Evolutionary conservation across 1,140 invertebrate species (phyloP).

Genomic region (Orussus abietinus): DNA sequence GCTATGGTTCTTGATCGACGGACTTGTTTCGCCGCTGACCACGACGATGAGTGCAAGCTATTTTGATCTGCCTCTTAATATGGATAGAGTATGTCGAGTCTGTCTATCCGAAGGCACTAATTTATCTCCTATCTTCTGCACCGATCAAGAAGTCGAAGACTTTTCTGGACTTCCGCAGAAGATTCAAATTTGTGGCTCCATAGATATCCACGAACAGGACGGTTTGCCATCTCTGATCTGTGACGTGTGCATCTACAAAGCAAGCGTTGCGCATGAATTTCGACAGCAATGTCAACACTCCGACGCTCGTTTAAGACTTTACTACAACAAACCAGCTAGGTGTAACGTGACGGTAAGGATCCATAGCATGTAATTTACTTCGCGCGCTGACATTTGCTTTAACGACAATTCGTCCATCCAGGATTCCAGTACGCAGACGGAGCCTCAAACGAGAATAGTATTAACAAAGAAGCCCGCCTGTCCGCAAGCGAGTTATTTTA

Average conservation of each 20-base stretch:
- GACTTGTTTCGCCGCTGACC: neutral
- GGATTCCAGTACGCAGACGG: conserved; percentile 47
- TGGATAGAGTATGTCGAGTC: conserved; percentile 45
- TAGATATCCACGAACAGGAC: conserved; percentile 46
- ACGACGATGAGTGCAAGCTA: conserved; percentile 36
- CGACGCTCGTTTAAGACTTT: conserved; percentile 39
- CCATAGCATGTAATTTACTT: conserved; percentile 8
- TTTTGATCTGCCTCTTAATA: conserved; percentile 38
- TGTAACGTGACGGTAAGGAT: conserved; percentile 36
- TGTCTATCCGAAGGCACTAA: conserved; percentile 43
- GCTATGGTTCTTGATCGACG: too few species aligned
- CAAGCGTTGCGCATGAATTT: conserved; percentile 47
- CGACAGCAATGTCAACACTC: conserved; percentile 48
- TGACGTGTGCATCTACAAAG: conserved; percentile 45
- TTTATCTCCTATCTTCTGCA: conserved; percentile 42
- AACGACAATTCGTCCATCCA: conserved; percentile 18
- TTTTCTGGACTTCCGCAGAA: conserved; percentile 36
- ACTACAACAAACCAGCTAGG: conserved; percentile 44
- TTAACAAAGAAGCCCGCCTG: conserved; percentile 28
- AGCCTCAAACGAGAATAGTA: conserved; percentile 30
- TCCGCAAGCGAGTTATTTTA: conserved; percentile 35
- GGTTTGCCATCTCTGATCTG: conserved; percentile 48
- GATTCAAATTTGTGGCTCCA: conserved; percentile 44
- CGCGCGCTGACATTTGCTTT: neutral
- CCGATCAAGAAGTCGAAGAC: conserved; percentile 29